These are phyloP conservation scores for Dysidea cf. avara DNA, from an alignment of 37 sponge, comb jelly and placozoan genomes.

Conservation along the genomic window DNA sequence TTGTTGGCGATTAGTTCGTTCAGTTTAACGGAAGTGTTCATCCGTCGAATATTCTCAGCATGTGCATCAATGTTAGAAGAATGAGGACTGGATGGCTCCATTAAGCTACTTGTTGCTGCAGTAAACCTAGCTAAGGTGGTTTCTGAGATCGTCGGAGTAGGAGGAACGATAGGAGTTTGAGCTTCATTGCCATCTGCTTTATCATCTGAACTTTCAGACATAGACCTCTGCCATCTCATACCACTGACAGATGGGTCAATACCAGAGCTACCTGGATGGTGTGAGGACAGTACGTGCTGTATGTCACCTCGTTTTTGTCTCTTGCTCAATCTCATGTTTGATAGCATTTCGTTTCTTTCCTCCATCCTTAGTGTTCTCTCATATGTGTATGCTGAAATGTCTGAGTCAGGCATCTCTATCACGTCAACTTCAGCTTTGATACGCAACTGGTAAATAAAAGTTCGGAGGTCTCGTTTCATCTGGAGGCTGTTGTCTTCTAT, in stretches of 20 bases:
- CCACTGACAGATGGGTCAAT: no score
- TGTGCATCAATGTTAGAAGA: slow-evolving; percentile 20
- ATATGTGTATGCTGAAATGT: slow-evolving; percentile 97
- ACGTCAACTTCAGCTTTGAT: slow-evolving; percentile 94
- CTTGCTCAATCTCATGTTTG: slow-evolving; percentile 69
- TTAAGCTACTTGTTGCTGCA: no score
- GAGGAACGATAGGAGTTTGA: no score
- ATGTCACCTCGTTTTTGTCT: slow-evolving; percentile 47
- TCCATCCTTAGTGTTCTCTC: slow-evolving; percentile 97
- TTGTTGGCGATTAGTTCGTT: slow-evolving; percentile 87
- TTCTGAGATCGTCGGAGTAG: no score
- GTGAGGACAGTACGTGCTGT: no score
- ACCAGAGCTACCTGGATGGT: no score
- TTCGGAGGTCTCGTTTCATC: slow-evolving; percentile 91
- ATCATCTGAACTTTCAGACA: no score
- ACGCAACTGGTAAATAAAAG: slow-evolving; percentile 93
- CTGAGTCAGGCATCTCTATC: slow-evolving; percentile 94
- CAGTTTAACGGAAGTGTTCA: slow-evolving; percentile 97
- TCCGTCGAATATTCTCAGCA: slow-evolving; percentile 76
- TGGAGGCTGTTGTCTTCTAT: slow-evolving; percentile 97
- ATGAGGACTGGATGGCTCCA: neutral
- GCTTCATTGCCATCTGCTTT: no score
- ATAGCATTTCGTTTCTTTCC: slow-evolving; percentile 85
- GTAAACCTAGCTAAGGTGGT: no score
- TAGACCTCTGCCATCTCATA: no score